Conservation (phyloP, 2,797 vertebrate species). For the Platalea minor region DNA sequence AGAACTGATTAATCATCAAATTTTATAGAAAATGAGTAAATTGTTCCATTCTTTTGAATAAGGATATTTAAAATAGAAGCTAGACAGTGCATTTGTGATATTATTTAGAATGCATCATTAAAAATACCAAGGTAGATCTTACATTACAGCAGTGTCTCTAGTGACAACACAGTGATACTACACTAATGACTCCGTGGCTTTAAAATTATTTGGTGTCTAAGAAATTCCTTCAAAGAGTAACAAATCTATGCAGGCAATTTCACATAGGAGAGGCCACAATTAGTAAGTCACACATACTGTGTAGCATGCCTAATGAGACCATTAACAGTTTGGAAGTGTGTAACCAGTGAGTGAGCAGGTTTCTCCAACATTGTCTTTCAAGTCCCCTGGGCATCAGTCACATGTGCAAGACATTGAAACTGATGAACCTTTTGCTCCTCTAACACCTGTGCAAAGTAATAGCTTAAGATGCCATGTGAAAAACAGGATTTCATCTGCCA, state of each 20-base stretch:
- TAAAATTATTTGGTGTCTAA: background rate
- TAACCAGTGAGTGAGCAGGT: background rate
- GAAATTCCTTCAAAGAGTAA: background rate
- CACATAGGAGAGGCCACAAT: background rate
- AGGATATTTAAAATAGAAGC: background rate
- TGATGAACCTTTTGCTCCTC: conserved; percentile 14
- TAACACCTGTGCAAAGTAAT: conserved; percentile 41
- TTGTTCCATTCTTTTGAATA: background rate
- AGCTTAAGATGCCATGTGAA: background rate
- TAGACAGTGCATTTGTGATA: background rate
- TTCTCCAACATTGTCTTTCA: background rate
- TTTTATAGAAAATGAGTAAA: background rate
- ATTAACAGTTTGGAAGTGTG: background rate
- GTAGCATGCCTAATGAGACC: conserved; percentile 24
- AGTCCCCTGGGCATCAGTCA: conserved; percentile 13
- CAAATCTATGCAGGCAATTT: background rate
- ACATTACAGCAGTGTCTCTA: background rate
- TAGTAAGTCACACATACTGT: background rate
- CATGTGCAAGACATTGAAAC: background rate
- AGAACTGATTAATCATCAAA: background rate
- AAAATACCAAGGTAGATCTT: background rate
- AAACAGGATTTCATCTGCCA: conserved; percentile 50
- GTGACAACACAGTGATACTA: background rate
- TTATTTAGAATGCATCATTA: background rate
- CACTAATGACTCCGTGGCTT: background rate